Evolutionary conservation across 2,797 vertebrate genomes (phyloP).

Genomic region (Taeniopygia guttata): DNA sequence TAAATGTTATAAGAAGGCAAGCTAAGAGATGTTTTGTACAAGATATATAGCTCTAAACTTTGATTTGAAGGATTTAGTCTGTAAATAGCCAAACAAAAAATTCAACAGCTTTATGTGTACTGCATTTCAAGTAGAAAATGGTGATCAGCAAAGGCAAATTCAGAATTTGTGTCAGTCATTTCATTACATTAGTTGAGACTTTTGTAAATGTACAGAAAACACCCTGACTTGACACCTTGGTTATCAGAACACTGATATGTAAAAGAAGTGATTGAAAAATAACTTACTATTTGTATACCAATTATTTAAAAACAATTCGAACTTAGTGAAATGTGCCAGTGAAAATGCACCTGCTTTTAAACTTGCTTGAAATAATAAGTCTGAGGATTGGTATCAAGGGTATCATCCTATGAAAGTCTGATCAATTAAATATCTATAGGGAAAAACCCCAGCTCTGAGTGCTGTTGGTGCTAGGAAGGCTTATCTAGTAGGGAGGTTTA

Average conservation of each 20-base stretch:
- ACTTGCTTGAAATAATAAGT: neutral
- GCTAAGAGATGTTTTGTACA: neutral
- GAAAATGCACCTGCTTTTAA: neutral
- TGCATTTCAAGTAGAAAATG: neutral
- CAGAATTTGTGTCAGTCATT: neutral
- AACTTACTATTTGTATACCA: neutral
- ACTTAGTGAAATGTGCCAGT: neutral
- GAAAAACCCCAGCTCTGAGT: neutral
- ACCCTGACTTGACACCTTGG: neutral
- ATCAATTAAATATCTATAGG: neutral
- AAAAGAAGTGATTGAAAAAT: neutral
- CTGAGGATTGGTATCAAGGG: neutral
- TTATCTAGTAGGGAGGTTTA: neutral
- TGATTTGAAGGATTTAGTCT: neutral
- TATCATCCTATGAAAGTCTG: neutral
- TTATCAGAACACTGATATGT: neutral
- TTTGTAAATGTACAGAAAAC: neutral
- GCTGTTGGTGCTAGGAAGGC: neutral
- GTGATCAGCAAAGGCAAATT: neutral
- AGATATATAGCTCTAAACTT: neutral
- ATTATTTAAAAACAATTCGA: neutral
- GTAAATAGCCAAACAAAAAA: neutral
- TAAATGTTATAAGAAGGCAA: neutral
- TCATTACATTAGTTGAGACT: neutral
- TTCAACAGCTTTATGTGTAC: neutral